phyloP scores from a whole-genome alignment of 2,797 vertebrate species.

The Lutjanus campechanus region DNA sequence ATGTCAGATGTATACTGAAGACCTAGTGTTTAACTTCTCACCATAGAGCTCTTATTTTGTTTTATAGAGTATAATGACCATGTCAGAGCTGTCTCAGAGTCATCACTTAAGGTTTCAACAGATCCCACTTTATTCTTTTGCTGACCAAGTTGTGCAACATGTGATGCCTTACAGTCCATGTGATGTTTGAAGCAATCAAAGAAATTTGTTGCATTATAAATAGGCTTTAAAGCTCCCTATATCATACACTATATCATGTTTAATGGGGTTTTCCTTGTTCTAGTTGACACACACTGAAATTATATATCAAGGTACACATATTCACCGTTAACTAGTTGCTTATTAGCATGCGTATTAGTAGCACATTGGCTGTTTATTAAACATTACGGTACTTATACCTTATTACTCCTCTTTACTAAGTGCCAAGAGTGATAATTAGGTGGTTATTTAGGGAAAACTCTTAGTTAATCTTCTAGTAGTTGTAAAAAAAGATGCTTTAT shows the following conservation, averaged over 20 bases:
- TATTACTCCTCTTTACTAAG: no score
- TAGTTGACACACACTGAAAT: background rate
- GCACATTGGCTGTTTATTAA: no score
- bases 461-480: no score
- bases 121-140: constrained; percentile 20
- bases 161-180: constrained; percentile 7
- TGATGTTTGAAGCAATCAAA: constrained; percentile 18
- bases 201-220: background rate
- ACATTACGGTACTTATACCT: no score
- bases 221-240: background rate
- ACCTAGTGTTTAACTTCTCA: background rate
- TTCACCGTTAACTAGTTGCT: no score
- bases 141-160: constrained; percentile 16
- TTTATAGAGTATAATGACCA: background rate
- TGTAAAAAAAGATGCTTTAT: no score
- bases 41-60: background rate
- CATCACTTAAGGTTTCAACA: background rate
- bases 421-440: no score
- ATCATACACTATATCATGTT: background rate
- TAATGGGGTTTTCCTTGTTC: background rate
- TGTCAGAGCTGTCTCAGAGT: background rate
- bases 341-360: no score
- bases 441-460: no score
- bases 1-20: background rate
- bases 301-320: no score